A percentile compares a stretch with the other conserved stretches of the same genome.
phyloP scores from a whole-genome alignment of 2,888 invertebrate species.

The Meghimatium bilineatum region DNA sequence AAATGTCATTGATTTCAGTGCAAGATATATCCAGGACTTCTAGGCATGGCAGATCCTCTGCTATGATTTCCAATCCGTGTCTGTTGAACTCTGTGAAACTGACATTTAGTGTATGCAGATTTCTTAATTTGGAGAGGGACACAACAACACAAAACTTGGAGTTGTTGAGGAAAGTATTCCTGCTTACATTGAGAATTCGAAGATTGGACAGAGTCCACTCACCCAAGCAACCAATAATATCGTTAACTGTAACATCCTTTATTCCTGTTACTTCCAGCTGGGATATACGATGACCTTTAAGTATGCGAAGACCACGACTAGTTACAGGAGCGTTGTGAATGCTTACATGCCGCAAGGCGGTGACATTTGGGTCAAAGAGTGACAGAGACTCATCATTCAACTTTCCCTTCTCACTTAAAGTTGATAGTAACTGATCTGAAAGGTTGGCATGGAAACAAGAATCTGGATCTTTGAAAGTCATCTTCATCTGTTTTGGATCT shows the following conservation, averaged over 20 bases:
- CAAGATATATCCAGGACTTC: conserved; percentile 84
- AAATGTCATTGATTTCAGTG: conserved; percentile 82
- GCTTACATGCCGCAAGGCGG: conserved; percentile 81
- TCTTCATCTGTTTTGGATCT: conserved; percentile 57
- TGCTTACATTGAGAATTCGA: conserved; percentile 81
- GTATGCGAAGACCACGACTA: conserved; percentile 81
- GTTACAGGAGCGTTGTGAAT: conserved; percentile 82
- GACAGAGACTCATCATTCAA: conserved; percentile 82
- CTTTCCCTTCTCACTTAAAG: conserved; percentile 80
- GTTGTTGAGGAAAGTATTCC: conserved; percentile 82
- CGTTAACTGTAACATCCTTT: conserved; percentile 80
- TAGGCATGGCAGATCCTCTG: conserved; percentile 82
- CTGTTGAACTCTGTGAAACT: conserved; percentile 84
- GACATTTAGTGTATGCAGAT: conserved; percentile 81
- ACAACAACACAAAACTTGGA: conserved; percentile 81
- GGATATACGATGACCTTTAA: conserved; percentile 82
- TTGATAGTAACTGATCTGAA: conserved; percentile 77
- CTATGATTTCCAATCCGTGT: conserved; percentile 82
- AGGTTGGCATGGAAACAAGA: conserved; percentile 71
- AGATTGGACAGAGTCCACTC: conserved; percentile 83
- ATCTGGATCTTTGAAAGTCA: conserved; percentile 69
- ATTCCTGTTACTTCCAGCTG: conserved; percentile 82
- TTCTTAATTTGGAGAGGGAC: conserved; percentile 81
- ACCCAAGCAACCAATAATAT: conserved; percentile 83
- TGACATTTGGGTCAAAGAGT: conserved; percentile 81